Evolutionary conservation across 2,888 invertebrate species (phyloP), one percentile per base, ranked within the genome.

Genomic region (Lithosia quadra): DNA sequence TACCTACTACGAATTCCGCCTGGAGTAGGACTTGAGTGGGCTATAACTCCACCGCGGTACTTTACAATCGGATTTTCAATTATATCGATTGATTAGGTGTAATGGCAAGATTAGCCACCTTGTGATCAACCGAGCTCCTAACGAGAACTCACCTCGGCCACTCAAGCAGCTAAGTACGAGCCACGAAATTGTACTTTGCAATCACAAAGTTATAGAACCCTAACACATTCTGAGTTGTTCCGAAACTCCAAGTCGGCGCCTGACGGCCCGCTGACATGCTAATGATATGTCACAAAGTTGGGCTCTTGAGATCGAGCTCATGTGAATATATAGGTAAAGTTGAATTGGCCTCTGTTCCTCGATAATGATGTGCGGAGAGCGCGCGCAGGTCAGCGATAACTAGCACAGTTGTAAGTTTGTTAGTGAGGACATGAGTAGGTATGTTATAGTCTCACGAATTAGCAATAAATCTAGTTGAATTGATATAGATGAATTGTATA

Each of bases 271-370:
- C 63, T 67, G 69, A 63, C 63, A 60, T 59, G 66, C 56, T 70
- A 67, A 70, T 70, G 43, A 63, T 43, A 64, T 57, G 67, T 49
- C 63, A 63, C 64, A 56, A 70, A 67, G 53, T 67, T 60, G 7
- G 61, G 43, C 61, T 18, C 36, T 15, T 28, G 22, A 62, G 49
- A 28, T 7, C 18, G 18, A 24, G 33, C 55, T 59, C 43, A 33
- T 49, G 22, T 55, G 21, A 22, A 65, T 49, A 63, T 68, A 63
- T 36, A 53, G 62, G 49, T 18, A 60, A 69, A 69, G 65, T 65
- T 65, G 58, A 56, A 65, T 69, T 69, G 22, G 49, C 18, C 39
- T 8, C 21, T 2, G 34, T 43, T 55, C 28, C 21, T 21, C 28
- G 56, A 56, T 68, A 60, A 64, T 55, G 60, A 60, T 8, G 22